Percentiles rank a stretch among this genome's conserved stretches.
These are phyloP conservation scores for Lasioglossum baleicum DNA, from an alignment of 1,140 invertebrate species.

Conservation along the genomic window DNA sequence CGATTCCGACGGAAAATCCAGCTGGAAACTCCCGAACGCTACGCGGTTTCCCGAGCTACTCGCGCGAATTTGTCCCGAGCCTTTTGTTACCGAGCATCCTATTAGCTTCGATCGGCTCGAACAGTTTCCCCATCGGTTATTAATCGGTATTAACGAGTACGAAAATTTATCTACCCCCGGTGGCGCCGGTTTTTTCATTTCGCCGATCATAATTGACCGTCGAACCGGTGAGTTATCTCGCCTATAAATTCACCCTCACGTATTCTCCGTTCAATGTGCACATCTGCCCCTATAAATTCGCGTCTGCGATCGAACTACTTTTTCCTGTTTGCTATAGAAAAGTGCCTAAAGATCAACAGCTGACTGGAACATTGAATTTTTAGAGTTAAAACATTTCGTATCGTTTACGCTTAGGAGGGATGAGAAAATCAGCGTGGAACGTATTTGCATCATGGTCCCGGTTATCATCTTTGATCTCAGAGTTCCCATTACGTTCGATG, in stretches of 20 bases:
- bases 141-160: constrained; percentile 22
- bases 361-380: no score
- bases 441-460: neutral
- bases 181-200: constrained; percentile 12
- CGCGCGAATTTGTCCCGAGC: neutral
- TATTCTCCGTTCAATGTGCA: constrained; percentile 27
- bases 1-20: constrained; percentile 1
- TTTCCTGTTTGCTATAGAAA: no score
- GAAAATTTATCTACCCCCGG: constrained; percentile 19
- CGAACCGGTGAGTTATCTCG: constrained; percentile 22
- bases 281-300: constrained; percentile 29
- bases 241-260: constrained; percentile 3
- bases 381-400: neutral
- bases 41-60: no score
- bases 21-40: neutral
- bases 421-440: no score
- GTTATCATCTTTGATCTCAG: constrained; percentile 29
- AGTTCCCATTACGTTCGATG: constrained; percentile 17
- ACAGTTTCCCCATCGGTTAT: constrained; percentile 10
- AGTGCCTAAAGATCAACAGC: no score
- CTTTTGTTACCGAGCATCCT: neutral
- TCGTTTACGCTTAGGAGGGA: neutral
- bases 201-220: constrained; percentile 8
- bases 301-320: neutral
- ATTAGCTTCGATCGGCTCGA: neutral